phyloP scores from a whole-genome alignment of 2,797 vertebrate genomes.

The Micropoecilia bifurca region DNA sequence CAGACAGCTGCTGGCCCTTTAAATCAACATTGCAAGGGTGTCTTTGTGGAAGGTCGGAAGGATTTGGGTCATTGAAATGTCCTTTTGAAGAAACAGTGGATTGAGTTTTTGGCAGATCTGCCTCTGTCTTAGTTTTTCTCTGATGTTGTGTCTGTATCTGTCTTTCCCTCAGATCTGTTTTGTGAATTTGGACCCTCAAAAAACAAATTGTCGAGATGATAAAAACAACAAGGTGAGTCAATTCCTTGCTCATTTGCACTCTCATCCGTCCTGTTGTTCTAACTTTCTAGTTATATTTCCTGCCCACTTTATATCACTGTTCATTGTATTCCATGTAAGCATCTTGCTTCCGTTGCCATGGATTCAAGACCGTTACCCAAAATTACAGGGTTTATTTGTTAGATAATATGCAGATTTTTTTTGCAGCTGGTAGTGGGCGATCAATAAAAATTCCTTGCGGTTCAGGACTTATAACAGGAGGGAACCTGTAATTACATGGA shows the following conservation, averaged over 20 bases:
- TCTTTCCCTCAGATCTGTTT: slow-evolving; percentile 89
- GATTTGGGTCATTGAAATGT: slow-evolving; percentile 20
- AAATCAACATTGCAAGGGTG: slow-evolving; percentile 7
- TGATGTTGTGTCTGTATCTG: slow-evolving; percentile 5
- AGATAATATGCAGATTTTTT: slow-evolving; percentile 61
- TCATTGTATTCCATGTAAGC: slow-evolving; percentile 41
- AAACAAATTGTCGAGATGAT: slow-evolving; percentile 80
- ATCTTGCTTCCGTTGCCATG: slow-evolving; percentile 61
- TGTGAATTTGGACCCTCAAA: slow-evolving; percentile 89
- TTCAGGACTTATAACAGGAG: slow-evolving; percentile 38
- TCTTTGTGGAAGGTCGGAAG: slow-evolving; percentile 10
- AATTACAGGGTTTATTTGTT: slow-evolving; percentile 66
- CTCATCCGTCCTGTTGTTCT: neutral
- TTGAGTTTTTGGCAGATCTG: neutral
- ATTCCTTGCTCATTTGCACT: slow-evolving; percentile 6
- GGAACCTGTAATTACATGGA: slow-evolving; percentile 39
- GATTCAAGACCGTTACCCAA: slow-evolving; percentile 64
- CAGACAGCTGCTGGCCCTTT: slow-evolving; percentile 28
- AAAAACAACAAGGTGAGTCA: slow-evolving; percentile 87
- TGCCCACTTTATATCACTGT: slow-evolving; percentile 23
- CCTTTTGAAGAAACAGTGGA: neutral
- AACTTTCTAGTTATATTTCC: neutral
- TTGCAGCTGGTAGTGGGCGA: slow-evolving; percentile 47
- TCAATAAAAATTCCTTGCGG: slow-evolving; percentile 38
- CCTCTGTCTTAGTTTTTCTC: neutral